Evolutionary conservation across 1,140 invertebrate species (phyloP), one percentile per base, ranked within the genome.

Genomic region (Diorhabda carinulata): DNA sequence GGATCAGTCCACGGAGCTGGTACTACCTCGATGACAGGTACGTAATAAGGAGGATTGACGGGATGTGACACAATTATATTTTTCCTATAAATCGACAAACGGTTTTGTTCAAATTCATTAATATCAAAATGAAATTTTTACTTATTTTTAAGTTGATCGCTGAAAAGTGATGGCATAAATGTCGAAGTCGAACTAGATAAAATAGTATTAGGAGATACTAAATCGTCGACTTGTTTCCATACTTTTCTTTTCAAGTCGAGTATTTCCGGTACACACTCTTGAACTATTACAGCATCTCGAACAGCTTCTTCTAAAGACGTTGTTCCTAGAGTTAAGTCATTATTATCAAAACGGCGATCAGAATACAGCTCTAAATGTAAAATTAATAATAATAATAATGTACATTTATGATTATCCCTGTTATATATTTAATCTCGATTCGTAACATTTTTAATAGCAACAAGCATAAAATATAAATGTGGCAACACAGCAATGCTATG

Each of bases 1-100:
- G 87, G 84, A 47, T 89, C 86, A 0, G 92, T 95, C 93, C 93
- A 97, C 3, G 95, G 92, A 1, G 95, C 92, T 2, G 96, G 96
- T 2, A 98, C 93, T 56, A 98, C 86, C 85, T 98, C 97, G 2
- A 98, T 93, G 44, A 98, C 82, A 0, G 95, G 95, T 5, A 97
- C 91, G 80, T 96, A 98, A 79, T 98, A 98, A 0, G 96, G 96
- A 59, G 97, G 97, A 83, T 98, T 98, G 1, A 98, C 95, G 45
- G 96, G 96, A 84, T 98, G 96, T 5, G 93, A 92, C 52, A 97
- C 90, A 60, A 81, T 73, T 3, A 78, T 72, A 67, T 80, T 80
- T 70, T 78, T 68, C 56, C 78, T 78, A 61, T 57, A 74, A 73
- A 45, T 40, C 42, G 0, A n/a, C 43, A n/a, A 52, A 52, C 2